Evolutionary conservation across 2,888 invertebrate species (phyloP), one percentile per base, ranked within the genome.

Genomic region (Odontocolon sp.): DNA sequence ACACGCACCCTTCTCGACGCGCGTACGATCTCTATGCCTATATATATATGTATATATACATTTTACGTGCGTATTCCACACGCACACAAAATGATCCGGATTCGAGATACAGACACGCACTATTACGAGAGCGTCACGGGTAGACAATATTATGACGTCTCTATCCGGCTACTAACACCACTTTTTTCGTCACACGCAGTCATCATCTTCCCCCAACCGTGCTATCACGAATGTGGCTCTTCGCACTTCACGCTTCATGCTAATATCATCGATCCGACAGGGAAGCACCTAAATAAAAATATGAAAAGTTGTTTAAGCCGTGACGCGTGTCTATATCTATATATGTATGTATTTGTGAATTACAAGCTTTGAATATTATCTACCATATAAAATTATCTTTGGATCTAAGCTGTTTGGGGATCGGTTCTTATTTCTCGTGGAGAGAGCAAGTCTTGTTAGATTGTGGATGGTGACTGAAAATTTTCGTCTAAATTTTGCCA

Each of bases 141-240:
- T 81, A 83, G 84, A 85, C 84, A 88, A 88, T 87, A 87, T 88
- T 88, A 86, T 87, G 87, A 88, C 87, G 85, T 86, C 85, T 87
- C 83, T 77, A 83, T 87, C 83, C 85, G 84, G 81, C 71, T 52
- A 42, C 33, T 33, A 2, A n/a, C 40, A 31, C 36, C 54, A 66
- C 57, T 71, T 71, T 70, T 72, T 64, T 70, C 47, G 75, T 72
- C 68, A 59, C 73, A 64, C 79, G 69, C 67, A 11, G 28, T 18
- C 54, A 68, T 75, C 78, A 52, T 73, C 57, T 57, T 84, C 81
- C 78, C 79, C 74, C 52, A 38, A 42, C 42, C 38, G 16, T 16
- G 26, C 14, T 38, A 73, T 68, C 56, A 40, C 42, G 23, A 40
- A 31, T 52, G 33, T n/a, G 18, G 9, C 6, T 61, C 66, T 50